phyloP scores from a whole-genome alignment of 2,113 vertebrate species.

The Cephalopterus ornatus region DNA sequence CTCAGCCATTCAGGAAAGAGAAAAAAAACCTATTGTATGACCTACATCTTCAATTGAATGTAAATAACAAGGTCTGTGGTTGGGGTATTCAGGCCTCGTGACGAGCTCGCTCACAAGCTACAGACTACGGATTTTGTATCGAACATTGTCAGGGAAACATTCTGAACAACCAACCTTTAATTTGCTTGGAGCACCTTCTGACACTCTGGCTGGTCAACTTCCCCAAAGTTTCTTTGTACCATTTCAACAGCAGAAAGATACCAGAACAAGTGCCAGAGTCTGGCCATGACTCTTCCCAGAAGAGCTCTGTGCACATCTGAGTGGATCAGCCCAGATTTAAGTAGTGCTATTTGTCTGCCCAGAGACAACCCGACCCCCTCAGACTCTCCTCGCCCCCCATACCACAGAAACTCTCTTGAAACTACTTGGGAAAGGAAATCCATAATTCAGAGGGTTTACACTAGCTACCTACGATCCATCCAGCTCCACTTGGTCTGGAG shows the following conservation, averaged over 20 bases:
- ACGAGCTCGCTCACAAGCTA: neutral
- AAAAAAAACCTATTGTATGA: neutral
- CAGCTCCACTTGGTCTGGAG: neutral
- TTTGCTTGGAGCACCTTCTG: neutral
- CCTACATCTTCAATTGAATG: constrained; percentile 46
- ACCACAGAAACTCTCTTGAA: neutral
- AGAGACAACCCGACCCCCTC: neutral
- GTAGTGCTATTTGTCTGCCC: neutral
- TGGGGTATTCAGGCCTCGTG: neutral
- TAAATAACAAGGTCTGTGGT: constrained; percentile 21
- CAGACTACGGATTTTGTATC: neutral
- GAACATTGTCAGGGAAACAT: neutral
- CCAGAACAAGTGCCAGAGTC: neutral
- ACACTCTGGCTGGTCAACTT: neutral
- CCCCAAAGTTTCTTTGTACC: neutral
- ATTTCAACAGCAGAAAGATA: neutral
- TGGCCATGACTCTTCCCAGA: neutral
- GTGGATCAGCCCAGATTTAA: neutral
- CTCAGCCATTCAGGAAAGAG: neutral
- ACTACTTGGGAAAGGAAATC: neutral
- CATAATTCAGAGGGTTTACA: neutral
- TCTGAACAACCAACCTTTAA: accelerated
- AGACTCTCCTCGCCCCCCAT: neutral
- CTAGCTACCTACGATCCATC: neutral
- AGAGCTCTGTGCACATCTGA: accelerated